Base-by-base conservation (phyloP, 2,113 vertebrate species). In the Lamprologus sp. region DNA sequence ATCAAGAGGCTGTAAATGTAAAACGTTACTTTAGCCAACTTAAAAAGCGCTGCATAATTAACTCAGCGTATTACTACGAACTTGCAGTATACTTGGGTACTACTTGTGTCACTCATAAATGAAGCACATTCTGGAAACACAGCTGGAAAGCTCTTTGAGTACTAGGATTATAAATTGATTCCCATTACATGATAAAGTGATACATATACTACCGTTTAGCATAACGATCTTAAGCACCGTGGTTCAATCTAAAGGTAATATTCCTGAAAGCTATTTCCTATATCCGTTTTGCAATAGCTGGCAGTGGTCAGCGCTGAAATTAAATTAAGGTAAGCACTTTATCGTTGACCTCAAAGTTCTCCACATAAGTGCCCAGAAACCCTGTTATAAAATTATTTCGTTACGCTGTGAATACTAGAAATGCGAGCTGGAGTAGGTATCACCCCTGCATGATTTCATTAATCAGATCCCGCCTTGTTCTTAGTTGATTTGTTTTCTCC, bases 401-500 rank as follows among this genome's bases (percentile, higher is more conserved):
- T 92, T 90, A 88, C 83, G 84, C 79, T 47, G 68, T 28, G 42
- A 47, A 68, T 91, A 87, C 80, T 77, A 40, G 80, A 63, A 83
- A 91, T 81, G 84, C 53, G 68, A 82, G 88, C 84, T 87, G 83
- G 82, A 88, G 55, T 82, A 87, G 90, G 87, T 90, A 92, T 89
- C 84, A 26, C 53, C 17, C 5, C 19, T 21, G 47, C 77, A 33
- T 88, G 84, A 95, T 94, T 94, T 93, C 88, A 94, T 94, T 93
- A 92, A 95, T 95, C 92, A 92, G 91, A 92, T 94, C 88, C 86
- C 4, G 80, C 85, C 75, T 87, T 90, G 87, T 93, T 95, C 89
- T 94, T 92, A 90, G 92, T 82, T 91, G 94, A 92, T 94, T 93
- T 94, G 90, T 92, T 93, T 92, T 94, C 92, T 91, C 85, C 85